Evolutionary conservation across 2,113 vertebrate genomes (phyloP).

Genomic region (Cyprinus carpio): DNA sequence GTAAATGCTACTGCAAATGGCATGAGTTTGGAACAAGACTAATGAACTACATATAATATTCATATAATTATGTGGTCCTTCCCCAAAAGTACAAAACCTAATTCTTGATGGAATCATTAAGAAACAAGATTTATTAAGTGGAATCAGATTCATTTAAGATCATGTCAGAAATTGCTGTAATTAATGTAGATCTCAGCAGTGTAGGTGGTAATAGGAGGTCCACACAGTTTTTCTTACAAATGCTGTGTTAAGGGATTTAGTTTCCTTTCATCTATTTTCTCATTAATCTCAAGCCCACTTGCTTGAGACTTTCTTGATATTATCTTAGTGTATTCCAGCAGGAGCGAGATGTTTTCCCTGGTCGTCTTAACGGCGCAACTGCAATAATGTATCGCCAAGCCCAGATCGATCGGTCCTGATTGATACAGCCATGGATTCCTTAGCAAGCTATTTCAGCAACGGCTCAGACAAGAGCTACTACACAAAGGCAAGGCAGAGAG

Average conservation of each 20-base stretch:
- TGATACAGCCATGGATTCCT: conserved; percentile 53
- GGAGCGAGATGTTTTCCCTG: not conserved
- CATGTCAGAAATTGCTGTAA: conserved; percentile 15
- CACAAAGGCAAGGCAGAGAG: conserved; percentile 26
- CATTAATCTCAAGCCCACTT: conserved; percentile 18
- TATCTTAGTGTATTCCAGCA: not conserved
- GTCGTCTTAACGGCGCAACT: conserved; percentile 30
- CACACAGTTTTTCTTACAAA: not conserved
- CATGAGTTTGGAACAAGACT: not conserved
- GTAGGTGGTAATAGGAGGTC: not conserved
- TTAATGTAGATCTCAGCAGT: conserved; percentile 6
- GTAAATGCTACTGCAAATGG: not conserved
- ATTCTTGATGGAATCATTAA: not conserved
- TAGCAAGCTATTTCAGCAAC: conserved; percentile 52
- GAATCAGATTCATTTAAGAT: not conserved
- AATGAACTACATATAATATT: not conserved
- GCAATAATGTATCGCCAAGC: conserved; percentile 47
- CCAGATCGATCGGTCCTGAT: conserved; percentile 55
- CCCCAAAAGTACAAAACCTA: not conserved
- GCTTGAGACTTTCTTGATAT: conserved; percentile 15
- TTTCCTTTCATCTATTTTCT: not conserved
- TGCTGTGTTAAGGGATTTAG: not conserved
- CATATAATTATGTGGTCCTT: not conserved
- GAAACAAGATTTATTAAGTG: not conserved
- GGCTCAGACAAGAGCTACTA: conserved; percentile 1